Conservation (phyloP, 2,888 invertebrate species). For the Pyrrhia umbra region DNA sequence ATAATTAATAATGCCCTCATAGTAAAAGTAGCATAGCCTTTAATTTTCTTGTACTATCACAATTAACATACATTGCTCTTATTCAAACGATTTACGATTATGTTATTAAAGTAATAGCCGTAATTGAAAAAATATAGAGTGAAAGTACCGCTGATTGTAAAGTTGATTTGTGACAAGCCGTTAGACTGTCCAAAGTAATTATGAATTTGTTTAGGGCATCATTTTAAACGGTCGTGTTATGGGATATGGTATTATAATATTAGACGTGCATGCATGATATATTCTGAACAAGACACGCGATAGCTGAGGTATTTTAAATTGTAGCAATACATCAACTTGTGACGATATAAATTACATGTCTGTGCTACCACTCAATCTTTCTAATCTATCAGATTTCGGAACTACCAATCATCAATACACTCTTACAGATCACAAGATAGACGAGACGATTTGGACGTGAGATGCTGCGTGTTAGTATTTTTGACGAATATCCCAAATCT, state of each 20-base stretch:
- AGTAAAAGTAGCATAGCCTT: conserved; percentile 47
- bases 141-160: conserved; percentile 64
- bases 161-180: conserved; percentile 65
- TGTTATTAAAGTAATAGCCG: conserved; percentile 72
- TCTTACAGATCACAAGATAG: neutral
- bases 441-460: neutral
- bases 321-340: conserved; percentile 43
- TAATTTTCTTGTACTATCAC: conserved; percentile 74
- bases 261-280: conserved; percentile 46
- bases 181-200: conserved; percentile 49
- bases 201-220: conserved; percentile 59
- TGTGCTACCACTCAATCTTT: conserved; percentile 8
- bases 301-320: conserved; percentile 32
- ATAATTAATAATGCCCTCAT: neutral
- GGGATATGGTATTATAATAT: conserved; percentile 42
- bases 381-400: conserved; percentile 18
- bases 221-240: conserved; percentile 41
- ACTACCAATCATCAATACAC: conserved; percentile 15
- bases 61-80: conserved; percentile 71
- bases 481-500: no score
- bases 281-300: conserved; percentile 48
- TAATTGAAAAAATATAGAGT: conserved; percentile 67
- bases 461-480: neutral
- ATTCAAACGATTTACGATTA: conserved; percentile 68
- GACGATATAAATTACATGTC: conserved; percentile 32